Base-by-base conservation (phyloP, 2,888 invertebrate genomes). In the Eubasilissa splendida region DNA sequence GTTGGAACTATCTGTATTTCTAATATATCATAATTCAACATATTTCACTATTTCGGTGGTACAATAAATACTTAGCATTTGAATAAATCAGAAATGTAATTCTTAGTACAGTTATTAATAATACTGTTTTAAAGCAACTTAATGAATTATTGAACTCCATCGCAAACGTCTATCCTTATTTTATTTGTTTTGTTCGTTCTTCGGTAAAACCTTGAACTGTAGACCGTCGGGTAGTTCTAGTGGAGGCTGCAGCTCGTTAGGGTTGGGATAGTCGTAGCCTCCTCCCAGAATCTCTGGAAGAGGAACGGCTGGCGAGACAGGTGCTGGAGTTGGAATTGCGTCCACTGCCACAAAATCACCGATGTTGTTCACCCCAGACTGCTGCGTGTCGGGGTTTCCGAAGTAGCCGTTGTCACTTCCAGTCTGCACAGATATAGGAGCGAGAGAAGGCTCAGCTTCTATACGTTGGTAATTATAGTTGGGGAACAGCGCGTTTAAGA, bases 251-350 rank as follows among this genome's bases (percentile, higher is more conserved):
- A 73, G 84, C 14, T 80, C 80, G 59, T 80, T 83, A 3, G 84
- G 84, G 12, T 81, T 84, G 9, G 84, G 84, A 58, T 84, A 84
- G 59, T 80, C 59, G 60, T 84, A 84, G 8, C 84, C 84, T 3
- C 59, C 53, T 4, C 33, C 52, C 50, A 60, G 60, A 22, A n/a
- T 33, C 7, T 59, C 63, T 33, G 58, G 68, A 54, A 58, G 22
- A 22, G 58, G 58, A n/a, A 9, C 12, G 58, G 11, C 11, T n/a
- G 58, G 12, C n/a, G 58, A 22, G 65, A 65, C 14, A 65, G 65
- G 71, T 4, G 58, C 56, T 0, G 71, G 63, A 31, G 63, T 22
- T 0, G 60, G 54, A 22, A 52, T 50, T 2, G 75, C 74, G 12
- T 74, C 79, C 53, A 76, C 70, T 11, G 52, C 56, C 14, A 80